Base-by-base conservation (phyloP, 2,888 invertebrate genomes). In the Perdita meconis region DNA sequence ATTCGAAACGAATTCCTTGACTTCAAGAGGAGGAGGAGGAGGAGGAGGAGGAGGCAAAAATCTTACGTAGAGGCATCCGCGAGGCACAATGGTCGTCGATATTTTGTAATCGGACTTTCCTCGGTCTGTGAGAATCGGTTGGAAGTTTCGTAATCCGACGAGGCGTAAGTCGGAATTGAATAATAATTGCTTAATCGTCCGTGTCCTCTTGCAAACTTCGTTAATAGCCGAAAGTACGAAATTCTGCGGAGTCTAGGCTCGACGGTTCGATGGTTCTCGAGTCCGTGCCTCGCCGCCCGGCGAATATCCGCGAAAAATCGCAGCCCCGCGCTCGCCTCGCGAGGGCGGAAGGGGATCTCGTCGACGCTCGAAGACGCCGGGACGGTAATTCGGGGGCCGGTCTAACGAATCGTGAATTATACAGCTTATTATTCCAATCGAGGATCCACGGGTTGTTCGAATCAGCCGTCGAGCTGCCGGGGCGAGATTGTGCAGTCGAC, bases 181-280 rank as follows among this genome's bases (percentile, higher is more conserved):
- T 91, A 90, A 90, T 91, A 91, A 91, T 91, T 88, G 89, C 88
- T 90, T 89, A 90, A 90, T 91, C 90, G 89, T 50, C 88, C 87
- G 87, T 89, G 85, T 87, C 87, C 83, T 55, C 83, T n/a, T 63
- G 82, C 85, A 80, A 91, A 91, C 87, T 91, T 91, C 80, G 80
- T 82, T 89, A 89, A 91, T 88, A 88, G 87, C 83, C 83, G 75
- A 84, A 88, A 89, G 87, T 89, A 89, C 78, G 87, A 80, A 86
- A 88, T 86, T 86, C 76, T 59, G 68, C 30, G 74, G 61, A 71
- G 60, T 42, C 56, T 30, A 56, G 26, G 53, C 50, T n/a, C 55
- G 67, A 38, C 47, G 50, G 44, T 63, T 50, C 63, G 44, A 69
- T 47, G 63, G 55, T 56, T 63, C 34, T 51, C 57, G 34, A 50